Percentiles rank a stretch among this genome's conserved stretches.
Conservation (phyloP, 2,888 invertebrate genomes). For the Eretmocerus hayati region DNA sequence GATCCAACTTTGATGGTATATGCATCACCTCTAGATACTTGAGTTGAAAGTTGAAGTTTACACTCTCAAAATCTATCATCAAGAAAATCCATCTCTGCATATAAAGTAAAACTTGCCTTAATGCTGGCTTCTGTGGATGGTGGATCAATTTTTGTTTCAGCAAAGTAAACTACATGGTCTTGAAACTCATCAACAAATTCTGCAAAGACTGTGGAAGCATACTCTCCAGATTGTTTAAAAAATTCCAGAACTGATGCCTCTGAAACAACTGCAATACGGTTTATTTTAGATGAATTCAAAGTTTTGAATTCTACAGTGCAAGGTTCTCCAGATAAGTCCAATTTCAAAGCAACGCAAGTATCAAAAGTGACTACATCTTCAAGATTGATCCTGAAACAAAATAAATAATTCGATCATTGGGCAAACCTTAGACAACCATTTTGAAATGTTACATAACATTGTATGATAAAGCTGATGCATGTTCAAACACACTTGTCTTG, state of each 20-base stretch:
- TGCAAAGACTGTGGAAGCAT: conserved; percentile 41
- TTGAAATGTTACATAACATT: neutral
- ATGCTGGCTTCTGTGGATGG: conserved; percentile 38
- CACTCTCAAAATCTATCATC: neutral
- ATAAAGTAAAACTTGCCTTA: conserved; percentile 36
- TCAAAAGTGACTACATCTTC: conserved; percentile 41
- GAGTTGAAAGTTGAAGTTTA: conserved; percentile 20
- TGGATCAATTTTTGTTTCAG: conserved; percentile 34
- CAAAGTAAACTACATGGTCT: conserved; percentile 40
- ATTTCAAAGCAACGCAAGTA: conserved; percentile 32
- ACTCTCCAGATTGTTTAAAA: conserved; percentile 47
- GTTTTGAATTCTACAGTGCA: conserved; percentile 39
- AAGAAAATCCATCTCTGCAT: too few relatives aligned
- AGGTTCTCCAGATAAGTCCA: conserved; percentile 25
- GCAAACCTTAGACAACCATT: neutral
- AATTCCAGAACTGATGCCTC: conserved; percentile 47
- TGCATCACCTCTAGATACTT: too few relatives aligned
- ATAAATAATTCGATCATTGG: conserved; percentile 4
- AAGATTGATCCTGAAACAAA: conserved; percentile 35
- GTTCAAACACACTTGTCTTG: conserved; percentile 28
- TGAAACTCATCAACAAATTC: conserved; percentile 44
- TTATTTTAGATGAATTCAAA: conserved; percentile 36
- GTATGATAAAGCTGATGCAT: neutral
- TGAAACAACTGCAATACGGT: conserved; percentile 42
- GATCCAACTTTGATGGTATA: too few relatives aligned